Evolutionary conservation across 2,113 vertebrate species (phyloP), one percentile per base, ranked within the genome.

Genomic region (Fregetta grallaria): DNA sequence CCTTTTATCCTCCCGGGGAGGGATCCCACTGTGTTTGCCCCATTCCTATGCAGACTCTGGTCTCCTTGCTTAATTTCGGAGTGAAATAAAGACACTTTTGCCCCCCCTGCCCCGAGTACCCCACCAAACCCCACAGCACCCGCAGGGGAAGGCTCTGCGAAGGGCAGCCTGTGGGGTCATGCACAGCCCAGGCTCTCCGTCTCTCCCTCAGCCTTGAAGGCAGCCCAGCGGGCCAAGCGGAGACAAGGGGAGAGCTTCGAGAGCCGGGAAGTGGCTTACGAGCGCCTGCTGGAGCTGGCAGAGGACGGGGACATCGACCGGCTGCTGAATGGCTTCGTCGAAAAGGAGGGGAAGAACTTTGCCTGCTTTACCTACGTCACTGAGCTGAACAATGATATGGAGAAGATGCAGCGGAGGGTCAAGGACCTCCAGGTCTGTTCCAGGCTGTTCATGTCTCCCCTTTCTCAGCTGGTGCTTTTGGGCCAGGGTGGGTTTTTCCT

Each of bases 261-360:
- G 94, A 97, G 92, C 61, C 96, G 61, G 2, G 85, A 97, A 76
- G 96, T 97, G 59, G 95, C 96, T 10, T 95, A 98, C 71, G 95
- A 55, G 27, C 86, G 56, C 25, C 94, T 98, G 75, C 62, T 93
- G 95, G 97, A 98, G 86, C 86, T 98, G 86, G 34, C 94, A 0
- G 71, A 95, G 5, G 36, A 91, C 0, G 92, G 94, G 7, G 6
- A 98, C 65, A 36, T 98, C 0, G 55, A 88, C 3, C 30, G 36
- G 38, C 88, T 98, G 62, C 38, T 97, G 5, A 26, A 84, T 2
- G 47, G 83, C 0, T 98, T 98, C 56, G 7, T 94, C 1, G 90
- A 92, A 59, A 97, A 92, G 53, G 97, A 98, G 73, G 94, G 92
- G 76, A 97, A 97, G 84, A 97, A 97, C 50, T 98, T 98, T 2